A percentile compares a stretch with the other conserved stretches of the same genome.
Conservation (phyloP, 1,140 invertebrate genomes). For the Camponotus floridanus region DNA sequence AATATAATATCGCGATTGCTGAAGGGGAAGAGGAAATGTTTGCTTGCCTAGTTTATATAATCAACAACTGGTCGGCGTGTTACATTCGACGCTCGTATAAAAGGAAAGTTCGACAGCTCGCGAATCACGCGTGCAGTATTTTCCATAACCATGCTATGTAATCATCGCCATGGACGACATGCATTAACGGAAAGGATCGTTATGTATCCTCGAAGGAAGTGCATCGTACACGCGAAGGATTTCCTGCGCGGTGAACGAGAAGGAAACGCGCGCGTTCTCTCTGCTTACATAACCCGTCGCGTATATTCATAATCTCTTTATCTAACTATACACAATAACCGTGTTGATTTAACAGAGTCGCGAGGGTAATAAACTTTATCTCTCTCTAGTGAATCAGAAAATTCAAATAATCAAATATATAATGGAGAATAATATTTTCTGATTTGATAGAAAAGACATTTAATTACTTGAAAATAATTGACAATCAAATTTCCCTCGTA, state of each 20-base stretch:
- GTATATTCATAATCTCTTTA: conserved; percentile 50
- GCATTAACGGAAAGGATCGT: conserved; percentile 29
- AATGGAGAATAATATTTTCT: not conserved
- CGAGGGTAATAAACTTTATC: conserved; percentile 40
- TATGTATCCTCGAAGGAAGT: conserved; percentile 56
- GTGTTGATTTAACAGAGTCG: conserved; percentile 33
- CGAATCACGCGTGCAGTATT: conserved; percentile 23
- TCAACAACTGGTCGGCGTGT: not conserved
- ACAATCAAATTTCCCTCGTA: not conserved
- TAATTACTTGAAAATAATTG: conserved; percentile 12
- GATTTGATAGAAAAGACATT: not conserved
- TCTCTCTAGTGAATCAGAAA: not conserved
- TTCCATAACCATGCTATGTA: conserved; percentile 20
- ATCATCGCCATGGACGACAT: conserved; percentile 28
- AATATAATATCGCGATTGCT: not conserved
- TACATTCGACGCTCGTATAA: conserved; percentile 2
- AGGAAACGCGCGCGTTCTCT: conserved; percentile 52
- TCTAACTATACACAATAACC: conserved; percentile 35
- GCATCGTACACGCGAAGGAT: conserved; percentile 51
- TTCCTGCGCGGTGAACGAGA: conserved; percentile 45
- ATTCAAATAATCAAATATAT: conserved; percentile 15
- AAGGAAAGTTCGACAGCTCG: conserved; percentile 42
- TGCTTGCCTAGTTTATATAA: conserved; percentile 31
- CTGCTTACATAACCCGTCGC: conserved; percentile 48
- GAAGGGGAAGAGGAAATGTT: conserved; percentile 1